phyloP scores from a whole-genome alignment of 2,797 vertebrate genomes.

The Ptychobarbus kaznakovi region DNA sequence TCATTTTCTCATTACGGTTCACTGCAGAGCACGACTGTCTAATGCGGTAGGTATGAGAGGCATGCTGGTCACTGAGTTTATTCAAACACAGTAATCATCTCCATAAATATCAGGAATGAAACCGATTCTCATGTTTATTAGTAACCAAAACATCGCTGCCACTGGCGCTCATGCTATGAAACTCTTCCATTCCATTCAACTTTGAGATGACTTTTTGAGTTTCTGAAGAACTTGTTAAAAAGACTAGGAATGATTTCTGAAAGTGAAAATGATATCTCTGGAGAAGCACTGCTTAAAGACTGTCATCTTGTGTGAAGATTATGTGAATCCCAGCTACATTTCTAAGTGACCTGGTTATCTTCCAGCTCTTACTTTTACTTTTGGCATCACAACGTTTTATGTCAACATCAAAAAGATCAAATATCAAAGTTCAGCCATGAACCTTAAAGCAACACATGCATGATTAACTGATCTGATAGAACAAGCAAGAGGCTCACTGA shows the following conservation, averaged over 20 bases:
- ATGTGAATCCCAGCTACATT: conserved; percentile 12
- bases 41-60: neutral
- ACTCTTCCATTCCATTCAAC: neutral
- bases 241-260: conserved; percentile 9
- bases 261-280: conserved; percentile 3
- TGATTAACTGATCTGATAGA: neutral
- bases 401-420: neutral
- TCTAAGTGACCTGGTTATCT: neutral
- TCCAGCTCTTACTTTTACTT: neutral
- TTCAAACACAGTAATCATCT: conserved; percentile 17
- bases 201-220: conserved; percentile 17
- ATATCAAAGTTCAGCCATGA: neutral
- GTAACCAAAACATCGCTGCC: neutral
- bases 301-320: conserved; percentile 13
- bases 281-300: conserved; percentile 3
- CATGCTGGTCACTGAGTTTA: conserved; percentile 28
- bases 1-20: neutral
- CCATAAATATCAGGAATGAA: conserved; percentile 12
- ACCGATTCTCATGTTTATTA: conserved; percentile 15
- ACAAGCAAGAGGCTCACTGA: neutral
- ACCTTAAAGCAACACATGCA: neutral
- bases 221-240: conserved; percentile 27
- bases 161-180: neutral
- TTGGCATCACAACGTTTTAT: neutral
- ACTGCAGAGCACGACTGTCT: neutral